These are phyloP conservation scores for Drosophila teissieri DNA, from an alignment of 1,140 invertebrate species.

Conservation along the genomic window DNA sequence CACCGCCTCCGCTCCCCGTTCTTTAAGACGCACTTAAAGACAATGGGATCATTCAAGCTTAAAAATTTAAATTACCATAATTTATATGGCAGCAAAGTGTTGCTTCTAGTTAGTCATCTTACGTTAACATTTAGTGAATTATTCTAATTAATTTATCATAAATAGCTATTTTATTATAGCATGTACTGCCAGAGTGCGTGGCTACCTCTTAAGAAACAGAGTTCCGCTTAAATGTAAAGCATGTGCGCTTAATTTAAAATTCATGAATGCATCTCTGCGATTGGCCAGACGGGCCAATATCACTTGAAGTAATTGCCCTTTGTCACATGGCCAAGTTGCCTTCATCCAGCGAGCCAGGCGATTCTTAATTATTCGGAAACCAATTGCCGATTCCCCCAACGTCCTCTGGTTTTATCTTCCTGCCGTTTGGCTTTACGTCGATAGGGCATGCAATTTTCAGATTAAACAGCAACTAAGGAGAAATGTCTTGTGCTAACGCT, in stretches of 20 bases:
- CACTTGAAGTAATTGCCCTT: conserved; percentile 32
- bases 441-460: conserved; percentile 52
- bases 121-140: too few relatives aligned
- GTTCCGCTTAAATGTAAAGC: too few relatives aligned
- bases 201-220: not conserved
- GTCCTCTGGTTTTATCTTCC: conserved; percentile 24
- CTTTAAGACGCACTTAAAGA: conserved; percentile 15
- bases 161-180: too few relatives aligned
- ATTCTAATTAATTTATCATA: too few relatives aligned
- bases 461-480: conserved; percentile 53
- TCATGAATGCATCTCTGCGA: not conserved
- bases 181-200: too few relatives aligned
- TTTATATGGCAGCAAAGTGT: not conserved
- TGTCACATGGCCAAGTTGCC: conserved; percentile 28
- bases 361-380: conserved; percentile 40
- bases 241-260: not conserved
- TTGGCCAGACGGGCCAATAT: not conserved
- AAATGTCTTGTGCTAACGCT: conserved; percentile 52
- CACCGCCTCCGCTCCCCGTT: not conserved
- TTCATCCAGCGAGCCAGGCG: conserved; percentile 11
- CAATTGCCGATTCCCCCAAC: conserved; percentile 26
- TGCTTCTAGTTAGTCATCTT: too few relatives aligned
- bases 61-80: conserved; percentile 1
- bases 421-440: conserved; percentile 29
- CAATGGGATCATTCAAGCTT: conserved; percentile 8